Evolutionary conservation across 1,140 invertebrate genomes (phyloP).

Genomic region (Apocrypta bakeri): DNA sequence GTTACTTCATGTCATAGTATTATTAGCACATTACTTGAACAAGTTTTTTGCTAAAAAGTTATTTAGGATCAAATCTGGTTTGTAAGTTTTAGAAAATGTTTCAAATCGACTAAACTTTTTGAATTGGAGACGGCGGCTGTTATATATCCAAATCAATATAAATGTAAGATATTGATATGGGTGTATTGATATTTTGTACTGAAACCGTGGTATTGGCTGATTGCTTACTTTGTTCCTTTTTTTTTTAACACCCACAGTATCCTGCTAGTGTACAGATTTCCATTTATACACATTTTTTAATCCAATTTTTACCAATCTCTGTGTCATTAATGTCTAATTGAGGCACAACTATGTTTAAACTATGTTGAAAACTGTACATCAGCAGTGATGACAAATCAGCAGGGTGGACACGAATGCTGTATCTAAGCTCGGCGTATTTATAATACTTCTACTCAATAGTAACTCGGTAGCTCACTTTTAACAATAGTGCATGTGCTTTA

Average conservation of each 20-base stretch:
- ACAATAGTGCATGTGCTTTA: slow-evolving; percentile 74
- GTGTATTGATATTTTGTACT: slow-evolving; percentile 73
- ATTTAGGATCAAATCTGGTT: slow-evolving; percentile 49
- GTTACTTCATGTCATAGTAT: slow-evolving; percentile 2
- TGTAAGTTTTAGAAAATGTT: slow-evolving; percentile 50
- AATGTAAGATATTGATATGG: slow-evolving; percentile 73
- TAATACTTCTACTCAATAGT: slow-evolving; percentile 72
- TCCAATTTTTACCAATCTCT: slow-evolving; percentile 19
- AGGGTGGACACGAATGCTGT: slow-evolving; percentile 73
- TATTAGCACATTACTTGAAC: neutral
- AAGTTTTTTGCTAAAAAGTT: slow-evolving; percentile 7
- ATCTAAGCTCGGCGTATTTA: slow-evolving; percentile 73
- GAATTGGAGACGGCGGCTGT: slow-evolving; percentile 70
- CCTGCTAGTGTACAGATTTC: slow-evolving; percentile 57
- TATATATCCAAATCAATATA: slow-evolving; percentile 74
- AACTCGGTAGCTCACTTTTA: slow-evolving; percentile 75
- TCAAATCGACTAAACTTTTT: slow-evolving; percentile 64
- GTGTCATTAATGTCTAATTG: neutral
- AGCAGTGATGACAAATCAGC: slow-evolving; percentile 57
- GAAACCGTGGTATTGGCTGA: slow-evolving; percentile 74
- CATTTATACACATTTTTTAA: slow-evolving; percentile 4
- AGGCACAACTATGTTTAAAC: neutral
- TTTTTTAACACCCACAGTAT: slow-evolving; percentile 63
- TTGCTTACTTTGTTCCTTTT: slow-evolving; percentile 71
- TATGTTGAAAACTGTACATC: slow-evolving; percentile 55